phyloP scores from a whole-genome alignment of 1,140 invertebrate species.

The Zaprionus ornatus region DNA sequence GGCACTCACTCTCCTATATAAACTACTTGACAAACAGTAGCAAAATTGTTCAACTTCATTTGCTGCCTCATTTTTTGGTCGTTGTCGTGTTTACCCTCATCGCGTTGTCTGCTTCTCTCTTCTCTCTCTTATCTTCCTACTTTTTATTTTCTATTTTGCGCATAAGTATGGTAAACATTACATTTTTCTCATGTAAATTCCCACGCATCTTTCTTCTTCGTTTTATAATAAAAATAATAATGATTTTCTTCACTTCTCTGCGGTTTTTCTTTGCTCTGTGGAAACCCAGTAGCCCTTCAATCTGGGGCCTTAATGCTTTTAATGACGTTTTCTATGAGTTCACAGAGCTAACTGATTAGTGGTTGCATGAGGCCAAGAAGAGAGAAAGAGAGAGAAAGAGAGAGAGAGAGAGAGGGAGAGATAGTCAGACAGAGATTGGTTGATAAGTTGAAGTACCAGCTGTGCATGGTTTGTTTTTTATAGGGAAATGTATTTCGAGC shows the following conservation, averaged over 20 bases:
- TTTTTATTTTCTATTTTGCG: conserved; percentile 45
- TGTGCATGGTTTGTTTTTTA: conserved; percentile 28
- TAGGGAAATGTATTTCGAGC: conserved; percentile 3
- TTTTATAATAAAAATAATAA: conserved; percentile 61
- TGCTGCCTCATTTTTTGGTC: conserved; percentile 53
- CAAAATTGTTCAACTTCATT: conserved; percentile 72
- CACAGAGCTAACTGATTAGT: conserved; percentile 24
- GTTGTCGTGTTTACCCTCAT: conserved; percentile 14
- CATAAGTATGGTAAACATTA: conserved; percentile 55
- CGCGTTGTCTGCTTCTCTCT: conserved; percentile 1
- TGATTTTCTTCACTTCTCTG: conserved; percentile 42
- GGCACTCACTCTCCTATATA: conserved; percentile 11
- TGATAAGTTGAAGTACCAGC: conserved; percentile 49
- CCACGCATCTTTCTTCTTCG: conserved; percentile 65
- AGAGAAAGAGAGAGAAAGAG: not conserved
- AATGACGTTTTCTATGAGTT: conserved; percentile 24
- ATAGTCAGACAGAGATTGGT: conserved; percentile 10
- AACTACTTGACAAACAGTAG: conserved; percentile 70
- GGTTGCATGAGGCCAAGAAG: not conserved
- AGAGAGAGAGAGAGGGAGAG: not conserved
- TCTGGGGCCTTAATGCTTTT: conserved; percentile 33
- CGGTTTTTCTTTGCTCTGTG: conserved; percentile 36
- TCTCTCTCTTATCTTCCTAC: conserved; percentile 17
- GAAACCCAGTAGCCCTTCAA: conserved; percentile 38
- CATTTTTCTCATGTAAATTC: conserved; percentile 67